Conservation (phyloP, 2,113 vertebrate genomes). For the Psammodynastes pulverulentus region DNA sequence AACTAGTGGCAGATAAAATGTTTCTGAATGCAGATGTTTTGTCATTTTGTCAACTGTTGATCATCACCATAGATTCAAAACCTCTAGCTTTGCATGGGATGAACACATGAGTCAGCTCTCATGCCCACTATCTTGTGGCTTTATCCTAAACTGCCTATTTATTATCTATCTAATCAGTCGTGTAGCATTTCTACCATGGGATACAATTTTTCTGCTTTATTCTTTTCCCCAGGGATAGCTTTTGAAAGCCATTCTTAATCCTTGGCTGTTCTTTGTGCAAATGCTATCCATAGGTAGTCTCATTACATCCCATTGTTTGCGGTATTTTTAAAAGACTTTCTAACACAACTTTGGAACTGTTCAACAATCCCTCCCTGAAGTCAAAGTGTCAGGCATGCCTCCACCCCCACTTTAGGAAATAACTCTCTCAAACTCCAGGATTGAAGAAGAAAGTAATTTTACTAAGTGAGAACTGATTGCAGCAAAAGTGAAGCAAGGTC, state of each 20-base stretch:
- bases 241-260: not conserved
- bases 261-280: not conserved
- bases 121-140: not conserved
- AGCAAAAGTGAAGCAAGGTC: too few relatives aligned
- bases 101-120: not conserved
- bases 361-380: not conserved
- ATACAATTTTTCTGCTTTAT: not conserved
- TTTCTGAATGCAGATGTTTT: not conserved
- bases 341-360: not conserved
- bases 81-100: not conserved
- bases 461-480: too few relatives aligned
- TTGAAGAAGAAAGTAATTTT: too few relatives aligned
- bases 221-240: not conserved
- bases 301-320: not conserved
- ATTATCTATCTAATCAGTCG: not conserved
- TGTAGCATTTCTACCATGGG: not conserved
- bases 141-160: not conserved
- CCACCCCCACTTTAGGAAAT: too few relatives aligned
- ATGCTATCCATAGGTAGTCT: not conserved
- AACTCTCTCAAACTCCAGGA: too few relatives aligned
- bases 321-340: not conserved
- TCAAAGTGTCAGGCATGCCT: too few relatives aligned
- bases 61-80: not conserved
- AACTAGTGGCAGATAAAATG: not conserved
- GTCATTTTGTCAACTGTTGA: not conserved